Conservation (phyloP, 2,888 invertebrate species). For the Rapana venosa region DNA sequence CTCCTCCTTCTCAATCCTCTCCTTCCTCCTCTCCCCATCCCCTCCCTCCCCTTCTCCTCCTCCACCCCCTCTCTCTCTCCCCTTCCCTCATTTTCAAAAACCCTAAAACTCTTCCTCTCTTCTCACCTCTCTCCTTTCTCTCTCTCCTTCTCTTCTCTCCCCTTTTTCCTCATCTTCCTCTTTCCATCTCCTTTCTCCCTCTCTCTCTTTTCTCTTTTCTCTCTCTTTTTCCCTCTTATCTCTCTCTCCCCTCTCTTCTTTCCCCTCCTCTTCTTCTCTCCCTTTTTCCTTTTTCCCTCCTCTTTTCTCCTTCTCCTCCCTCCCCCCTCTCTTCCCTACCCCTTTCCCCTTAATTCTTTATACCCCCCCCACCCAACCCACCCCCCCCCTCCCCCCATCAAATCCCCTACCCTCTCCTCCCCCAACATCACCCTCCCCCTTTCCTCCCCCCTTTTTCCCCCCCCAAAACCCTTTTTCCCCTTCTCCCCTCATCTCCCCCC, state of each 20-base stretch:
- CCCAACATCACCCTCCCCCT: not conserved
- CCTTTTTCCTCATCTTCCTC: not conserved
- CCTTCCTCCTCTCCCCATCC: not conserved
- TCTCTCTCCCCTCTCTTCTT: not conserved
- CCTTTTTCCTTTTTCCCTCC: not conserved
- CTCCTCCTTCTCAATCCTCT: not conserved
- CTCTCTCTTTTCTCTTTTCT: not conserved
- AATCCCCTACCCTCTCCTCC: not conserved
- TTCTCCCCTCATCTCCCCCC: not conserved
- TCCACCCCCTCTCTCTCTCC: not conserved
- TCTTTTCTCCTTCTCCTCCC: too few relatives aligned
- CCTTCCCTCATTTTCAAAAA: too few relatives aligned
- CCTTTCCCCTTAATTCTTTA: too few relatives aligned
- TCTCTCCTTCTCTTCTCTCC: too few relatives aligned
- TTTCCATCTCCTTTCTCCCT: not conserved
- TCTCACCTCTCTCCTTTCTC: too few relatives aligned
- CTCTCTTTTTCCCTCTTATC: not conserved
- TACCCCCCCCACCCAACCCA: too few relatives aligned
- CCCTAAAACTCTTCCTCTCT: too few relatives aligned
- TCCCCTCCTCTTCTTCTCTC: not conserved
- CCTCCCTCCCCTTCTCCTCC: not conserved
- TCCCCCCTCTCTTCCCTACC: too few relatives aligned
- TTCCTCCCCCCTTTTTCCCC: not conserved
- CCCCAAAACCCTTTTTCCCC: constrained; percentile 11
- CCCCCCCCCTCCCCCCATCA: too few relatives aligned